phyloP scores from a whole-genome alignment of 2,888 invertebrate genomes.

The Lasius fuliginosus region DNA sequence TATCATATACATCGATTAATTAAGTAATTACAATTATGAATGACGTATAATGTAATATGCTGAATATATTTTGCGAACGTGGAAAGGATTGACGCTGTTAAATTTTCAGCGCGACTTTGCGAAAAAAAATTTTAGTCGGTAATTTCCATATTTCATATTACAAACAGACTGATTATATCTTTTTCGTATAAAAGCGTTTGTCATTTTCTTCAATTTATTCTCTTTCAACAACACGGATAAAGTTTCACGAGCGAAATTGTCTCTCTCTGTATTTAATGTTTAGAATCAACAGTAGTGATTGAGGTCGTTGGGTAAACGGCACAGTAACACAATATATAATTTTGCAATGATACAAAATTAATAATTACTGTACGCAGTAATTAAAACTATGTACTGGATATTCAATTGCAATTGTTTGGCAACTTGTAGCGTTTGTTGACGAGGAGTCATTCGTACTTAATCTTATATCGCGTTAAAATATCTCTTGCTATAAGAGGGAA shows the following conservation, averaged over 20 bases:
- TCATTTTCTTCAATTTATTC: not conserved
- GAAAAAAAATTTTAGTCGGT: not conserved
- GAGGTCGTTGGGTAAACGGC: not conserved
- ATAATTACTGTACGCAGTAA: not conserved
- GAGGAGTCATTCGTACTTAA: not conserved
- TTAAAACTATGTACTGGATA: not conserved
- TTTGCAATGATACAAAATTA: constrained; percentile 2
- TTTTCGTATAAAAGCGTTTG: not conserved
- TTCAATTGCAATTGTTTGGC: not conserved
- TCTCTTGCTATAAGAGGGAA: constrained; percentile 15
- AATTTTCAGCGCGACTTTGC: not conserved
- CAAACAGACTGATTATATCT: not conserved
- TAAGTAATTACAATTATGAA: constrained; percentile 37
- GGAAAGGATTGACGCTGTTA: not conserved
- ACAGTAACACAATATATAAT: constrained; percentile 13
- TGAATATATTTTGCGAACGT: not conserved
- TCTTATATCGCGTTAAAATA: constrained; percentile 24
- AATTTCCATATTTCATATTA: not conserved
- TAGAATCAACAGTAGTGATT: not conserved
- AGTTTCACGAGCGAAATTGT: not conserved
- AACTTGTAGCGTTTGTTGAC: not conserved
- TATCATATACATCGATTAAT: constrained; percentile 25
- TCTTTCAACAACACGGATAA: not conserved
- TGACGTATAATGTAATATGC: not conserved
- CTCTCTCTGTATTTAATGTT: not conserved